These are phyloP conservation scores for Sinhomidia bicolor DNA, from an alignment of 2,888 invertebrate species.

Conservation along the genomic window DNA sequence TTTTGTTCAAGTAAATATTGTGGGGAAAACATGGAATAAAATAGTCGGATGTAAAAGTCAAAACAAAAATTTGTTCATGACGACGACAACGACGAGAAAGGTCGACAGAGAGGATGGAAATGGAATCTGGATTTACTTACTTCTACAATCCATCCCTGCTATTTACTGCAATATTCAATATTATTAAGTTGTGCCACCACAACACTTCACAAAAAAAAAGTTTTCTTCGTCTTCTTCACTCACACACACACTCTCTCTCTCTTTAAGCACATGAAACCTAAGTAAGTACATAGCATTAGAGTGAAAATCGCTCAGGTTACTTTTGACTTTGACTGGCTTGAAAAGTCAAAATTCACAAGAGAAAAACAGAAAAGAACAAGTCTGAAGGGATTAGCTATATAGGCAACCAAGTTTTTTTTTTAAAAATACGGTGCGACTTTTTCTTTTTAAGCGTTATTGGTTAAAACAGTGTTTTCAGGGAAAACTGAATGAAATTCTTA, in stretches of 20 bases:
- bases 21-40: constrained; percentile 48
- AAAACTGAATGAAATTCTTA: no score
- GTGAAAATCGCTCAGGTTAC: constrained; percentile 27
- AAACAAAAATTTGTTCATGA: constrained; percentile 78
- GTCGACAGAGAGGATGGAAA: constrained; percentile 16
- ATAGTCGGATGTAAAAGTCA: constrained; percentile 79
- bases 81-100: constrained; percentile 70
- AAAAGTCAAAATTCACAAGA: constrained; percentile 33
- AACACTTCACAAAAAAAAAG: no score
- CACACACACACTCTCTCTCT: background rate
- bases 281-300: background rate
- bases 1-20: constrained; percentile 16
- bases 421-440: background rate
- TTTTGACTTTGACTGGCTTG: constrained; percentile 46
- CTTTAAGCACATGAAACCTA: background rate
- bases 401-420: constrained; percentile 26
- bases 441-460: constrained; percentile 5
- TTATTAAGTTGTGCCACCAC: background rate
- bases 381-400: constrained; percentile 41
- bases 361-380: constrained; percentile 4
- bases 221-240: background rate
- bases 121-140: constrained; percentile 3
- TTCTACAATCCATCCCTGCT: no score
- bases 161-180: constrained; percentile 10
- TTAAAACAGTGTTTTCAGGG: background rate